Evolutionary conservation across 2,797 vertebrate species (phyloP).

Genomic region (Acanthurus tractus): DNA sequence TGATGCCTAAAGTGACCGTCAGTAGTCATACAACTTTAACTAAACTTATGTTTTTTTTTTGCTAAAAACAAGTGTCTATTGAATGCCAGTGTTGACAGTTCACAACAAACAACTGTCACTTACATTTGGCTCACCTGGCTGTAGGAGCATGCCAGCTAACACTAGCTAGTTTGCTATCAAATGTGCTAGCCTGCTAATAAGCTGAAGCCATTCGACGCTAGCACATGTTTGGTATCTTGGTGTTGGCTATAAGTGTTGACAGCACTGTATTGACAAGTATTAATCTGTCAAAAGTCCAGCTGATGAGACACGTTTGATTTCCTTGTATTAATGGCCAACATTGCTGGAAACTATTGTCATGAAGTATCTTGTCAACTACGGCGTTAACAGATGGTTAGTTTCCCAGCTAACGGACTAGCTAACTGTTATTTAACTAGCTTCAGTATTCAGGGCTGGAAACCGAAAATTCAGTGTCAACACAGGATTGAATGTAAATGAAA

Average conservation of each 20-base stretch:
- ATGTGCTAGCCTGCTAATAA: conserved; percentile 57
- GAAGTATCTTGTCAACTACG: conserved; percentile 22
- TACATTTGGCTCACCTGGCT: not conserved
- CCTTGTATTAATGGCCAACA: accelerated
- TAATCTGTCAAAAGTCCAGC: not conserved
- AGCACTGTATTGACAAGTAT: too few relatives aligned
- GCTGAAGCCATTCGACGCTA: conserved; percentile 43
- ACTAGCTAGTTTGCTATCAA: conserved; percentile 37
- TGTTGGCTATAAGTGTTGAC: conserved; percentile 4
- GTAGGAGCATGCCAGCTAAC: conserved; percentile 57
- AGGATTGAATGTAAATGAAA: too few relatives aligned
- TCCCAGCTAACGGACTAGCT: conserved; percentile 61
- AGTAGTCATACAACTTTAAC: conserved; percentile 9
- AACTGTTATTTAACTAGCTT: conserved; percentile 19
- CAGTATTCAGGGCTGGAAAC: too few relatives aligned
- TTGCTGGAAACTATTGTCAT: not conserved
- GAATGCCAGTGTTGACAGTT: conserved; percentile 5
- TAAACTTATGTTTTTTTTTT: not conserved
- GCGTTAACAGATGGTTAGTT: conserved; percentile 71
- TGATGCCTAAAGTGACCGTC: conserved; percentile 9
- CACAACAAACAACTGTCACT: conserved; percentile 38
- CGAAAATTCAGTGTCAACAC: too few relatives aligned
- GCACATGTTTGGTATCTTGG: conserved; percentile 49
- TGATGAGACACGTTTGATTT: accelerated
- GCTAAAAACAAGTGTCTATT: not conserved